Percentiles rank a stretch among this genome's conserved stretches.
phyloP scores from a whole-genome alignment of 2,113 vertebrate genomes.

The Callionymus lyra region DNA sequence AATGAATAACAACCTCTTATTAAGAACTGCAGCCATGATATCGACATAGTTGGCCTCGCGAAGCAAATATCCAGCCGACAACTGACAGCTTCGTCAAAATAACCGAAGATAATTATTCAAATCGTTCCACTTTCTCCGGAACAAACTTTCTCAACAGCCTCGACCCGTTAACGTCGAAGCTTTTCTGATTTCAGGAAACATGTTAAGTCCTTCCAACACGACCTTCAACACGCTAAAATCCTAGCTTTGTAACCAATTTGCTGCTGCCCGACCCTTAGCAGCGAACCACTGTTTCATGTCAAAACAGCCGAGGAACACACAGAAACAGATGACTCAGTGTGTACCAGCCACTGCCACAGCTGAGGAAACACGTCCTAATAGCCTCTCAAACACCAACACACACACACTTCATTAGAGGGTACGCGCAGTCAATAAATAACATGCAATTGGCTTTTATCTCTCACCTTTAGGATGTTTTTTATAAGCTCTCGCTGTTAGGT shows the following conservation, averaged over 20 bases:
- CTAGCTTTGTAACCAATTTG: conserved; percentile 29
- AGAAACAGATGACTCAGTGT: conserved; percentile 43
- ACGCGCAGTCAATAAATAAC: conserved; percentile 1
- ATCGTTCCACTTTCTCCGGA: too few species aligned
- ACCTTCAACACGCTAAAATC: conserved; percentile 3
- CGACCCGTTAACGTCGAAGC: not conserved
- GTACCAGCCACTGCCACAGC: conserved; percentile 58
- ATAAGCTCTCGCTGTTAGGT: too few species aligned
- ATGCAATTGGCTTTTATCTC: conserved; percentile 22
- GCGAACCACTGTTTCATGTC: conserved; percentile 41
- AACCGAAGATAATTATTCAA: too few species aligned
- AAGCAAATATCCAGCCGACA: too few species aligned
- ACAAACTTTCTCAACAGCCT: too few species aligned
- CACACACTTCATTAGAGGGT: conserved; percentile 5
- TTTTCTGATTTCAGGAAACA: conserved; percentile 2
- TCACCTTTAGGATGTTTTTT: conserved; percentile 7
- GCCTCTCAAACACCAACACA: conserved; percentile 2
- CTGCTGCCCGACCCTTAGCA: conserved; percentile 26
- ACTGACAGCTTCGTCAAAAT: too few species aligned
- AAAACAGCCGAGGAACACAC: conserved; percentile 32
- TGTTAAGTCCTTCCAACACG: conserved; percentile 5
- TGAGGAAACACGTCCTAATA: conserved; percentile 56
- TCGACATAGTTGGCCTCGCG: too few species aligned
- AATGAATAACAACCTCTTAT: too few species aligned
- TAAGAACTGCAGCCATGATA: too few species aligned